Base-by-base conservation (phyloP, 2,888 invertebrate species). In the Conomelus anceps region DNA sequence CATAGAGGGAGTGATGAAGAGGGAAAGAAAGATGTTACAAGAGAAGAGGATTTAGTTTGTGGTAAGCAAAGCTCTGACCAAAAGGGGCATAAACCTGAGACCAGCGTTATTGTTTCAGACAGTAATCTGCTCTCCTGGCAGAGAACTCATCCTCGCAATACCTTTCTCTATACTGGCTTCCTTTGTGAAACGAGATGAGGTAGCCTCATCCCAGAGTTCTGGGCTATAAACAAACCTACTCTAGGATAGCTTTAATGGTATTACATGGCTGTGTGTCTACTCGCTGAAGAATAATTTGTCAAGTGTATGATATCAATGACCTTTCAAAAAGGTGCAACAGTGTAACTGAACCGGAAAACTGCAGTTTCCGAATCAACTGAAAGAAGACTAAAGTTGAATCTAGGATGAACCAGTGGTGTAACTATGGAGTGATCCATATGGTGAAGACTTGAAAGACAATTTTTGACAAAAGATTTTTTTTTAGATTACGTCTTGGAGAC, bases 1-100 rank as follows among this genome's bases (percentile, higher is more conserved):
- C 34, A 89, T 22, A 85, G 86, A 86, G 63, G n/a, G 63, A 63
- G n/a, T n/a, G n/a, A n/a, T n/a, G n/a, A n/a, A n/a, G 63, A 63
- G 63, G n/a, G 41, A 86, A 86, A 63, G 34, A 22, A 41, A n/a
- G 41, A 22, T 23, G 41, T 22, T 23, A 22, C 20, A 34, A 34
- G 88, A 41, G 88, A 22, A 23, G 23, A 63, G 41, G 88, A n/a
- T n/a, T n/a, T n/a, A n/a, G n/a, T 22, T 23, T 23, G 63, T 23
- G 88, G 34, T 63, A n/a, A 63, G 63, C 63, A 63, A 63, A 63
- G n/a, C 63, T 63, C 63, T 63, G 63, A 63, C 63, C 63, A 63
- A 63, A 7, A 63, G n/a, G 63, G 63, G 63, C 63, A 63, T 63
- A 63, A 63, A 63, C 63, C 63, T 63, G n/a, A 63, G 63, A 63